Evolutionary conservation across 1,140 invertebrate species (phyloP).

Genomic region (Bombus soroeensis): DNA sequence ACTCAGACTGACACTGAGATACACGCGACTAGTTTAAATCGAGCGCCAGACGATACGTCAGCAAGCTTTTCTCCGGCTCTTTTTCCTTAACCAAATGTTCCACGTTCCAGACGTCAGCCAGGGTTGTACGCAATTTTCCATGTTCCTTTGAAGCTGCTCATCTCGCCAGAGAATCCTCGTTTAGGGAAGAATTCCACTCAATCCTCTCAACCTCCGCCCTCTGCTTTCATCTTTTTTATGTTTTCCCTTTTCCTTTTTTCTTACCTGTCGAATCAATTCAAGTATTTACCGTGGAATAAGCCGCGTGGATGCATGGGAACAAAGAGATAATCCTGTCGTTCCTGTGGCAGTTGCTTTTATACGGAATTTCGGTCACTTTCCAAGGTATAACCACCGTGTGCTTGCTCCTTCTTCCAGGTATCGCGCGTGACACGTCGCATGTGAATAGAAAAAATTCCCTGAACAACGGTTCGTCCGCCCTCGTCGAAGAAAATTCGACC

Average conservation of each 20-base stretch:
- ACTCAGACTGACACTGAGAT: neutral
- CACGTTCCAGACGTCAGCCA: neutral
- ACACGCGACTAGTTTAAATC: neutral
- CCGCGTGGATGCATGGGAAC: neutral
- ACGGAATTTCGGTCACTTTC: neutral
- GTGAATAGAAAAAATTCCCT: neutral
- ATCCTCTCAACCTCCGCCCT: neutral
- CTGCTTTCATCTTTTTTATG: conserved; percentile 1
- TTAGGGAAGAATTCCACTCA: conserved; percentile 47
- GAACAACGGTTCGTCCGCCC: neutral
- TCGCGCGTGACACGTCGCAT: neutral
- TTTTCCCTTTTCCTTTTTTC: neutral
- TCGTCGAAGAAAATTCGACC: neutral
- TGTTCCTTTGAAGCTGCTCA: conserved; percentile 32
- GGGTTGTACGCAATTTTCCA: conserved; percentile 25
- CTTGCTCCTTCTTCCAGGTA: neutral
- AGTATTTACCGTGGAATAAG: neutral
- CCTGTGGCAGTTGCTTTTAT: neutral
- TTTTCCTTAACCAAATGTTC: conserved; percentile 20
- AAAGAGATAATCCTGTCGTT: neutral
- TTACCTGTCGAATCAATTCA: neutral
- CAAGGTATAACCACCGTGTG: neutral
- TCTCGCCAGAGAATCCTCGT: conserved; percentile 30
- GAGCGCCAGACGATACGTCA: too few relatives aligned
- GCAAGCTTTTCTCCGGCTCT: neutral